These are phyloP conservation scores for Heliconius congener DNA, from an alignment of 1,140 invertebrate species.

Conservation along the genomic window DNA sequence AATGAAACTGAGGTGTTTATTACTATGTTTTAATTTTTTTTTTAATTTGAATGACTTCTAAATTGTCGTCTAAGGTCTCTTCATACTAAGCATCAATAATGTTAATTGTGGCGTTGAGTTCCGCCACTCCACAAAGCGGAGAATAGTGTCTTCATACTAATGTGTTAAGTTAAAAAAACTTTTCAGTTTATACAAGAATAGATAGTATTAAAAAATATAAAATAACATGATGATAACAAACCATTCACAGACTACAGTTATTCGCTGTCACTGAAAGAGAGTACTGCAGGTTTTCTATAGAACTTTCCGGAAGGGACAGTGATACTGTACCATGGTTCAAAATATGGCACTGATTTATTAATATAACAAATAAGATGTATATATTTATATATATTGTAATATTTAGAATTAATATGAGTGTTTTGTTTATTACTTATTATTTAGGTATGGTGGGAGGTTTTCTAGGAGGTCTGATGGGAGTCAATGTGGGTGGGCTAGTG, in stretches of 20 bases:
- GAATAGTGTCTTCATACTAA: no score
- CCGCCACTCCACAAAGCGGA: no score
- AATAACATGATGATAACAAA: slow-evolving; percentile 25
- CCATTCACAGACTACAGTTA: slow-evolving; percentile 21
- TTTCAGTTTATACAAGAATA: neutral
- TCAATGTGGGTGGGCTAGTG: slow-evolving; percentile 55
- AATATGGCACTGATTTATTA: slow-evolving; percentile 23
- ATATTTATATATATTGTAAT: neutral
- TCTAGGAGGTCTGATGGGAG: slow-evolving; percentile 60
- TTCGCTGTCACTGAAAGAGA: neutral
- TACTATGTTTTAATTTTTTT: no score
- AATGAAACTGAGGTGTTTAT: no score
- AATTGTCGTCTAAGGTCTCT: no score
- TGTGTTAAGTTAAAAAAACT: neutral
- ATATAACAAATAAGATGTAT: neutral
- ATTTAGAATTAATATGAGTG: neutral
- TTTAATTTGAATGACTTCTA: no score
- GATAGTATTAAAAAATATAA: neutral
- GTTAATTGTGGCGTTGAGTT: no score
- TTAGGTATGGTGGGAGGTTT: slow-evolving; percentile 67
- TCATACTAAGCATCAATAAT: no score
- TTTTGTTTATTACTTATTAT: neutral
- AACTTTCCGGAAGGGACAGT: neutral
- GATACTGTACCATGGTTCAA: slow-evolving; percentile 15
- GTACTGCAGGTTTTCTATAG: slow-evolving; percentile 19